Conservation (phyloP, 2,888 invertebrate genomes). For the Apotomis betuletana region DNA sequence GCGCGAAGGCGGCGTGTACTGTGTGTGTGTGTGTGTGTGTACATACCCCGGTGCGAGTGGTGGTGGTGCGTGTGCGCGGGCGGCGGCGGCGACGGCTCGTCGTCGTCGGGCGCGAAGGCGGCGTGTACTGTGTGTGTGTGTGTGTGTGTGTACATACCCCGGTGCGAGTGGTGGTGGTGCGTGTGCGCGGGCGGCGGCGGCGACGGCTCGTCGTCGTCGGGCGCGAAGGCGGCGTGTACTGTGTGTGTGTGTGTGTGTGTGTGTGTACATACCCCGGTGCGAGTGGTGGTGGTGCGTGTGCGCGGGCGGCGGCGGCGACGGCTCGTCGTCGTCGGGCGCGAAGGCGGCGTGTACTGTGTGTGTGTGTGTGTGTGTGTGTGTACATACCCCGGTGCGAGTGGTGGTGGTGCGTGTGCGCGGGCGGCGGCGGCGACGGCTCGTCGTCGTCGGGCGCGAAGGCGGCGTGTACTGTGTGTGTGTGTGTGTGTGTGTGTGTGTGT, state of each 20-base stretch:
- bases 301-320: background rate
- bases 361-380: too few species aligned
- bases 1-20: too few species aligned
- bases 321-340: too few species aligned
- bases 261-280: background rate
- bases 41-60: too few species aligned
- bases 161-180: conserved; percentile 12
- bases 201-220: conserved; percentile 8
- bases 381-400: conserved; percentile 10
- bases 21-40: too few species aligned
- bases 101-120: background rate
- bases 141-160: background rate
- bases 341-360: background rate
- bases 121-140: background rate
- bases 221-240: background rate
- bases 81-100: too few species aligned
- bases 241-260: too few species aligned
- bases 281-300: background rate
- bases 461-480: too few species aligned
- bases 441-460: too few species aligned
- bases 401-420: background rate
- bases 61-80: too few species aligned
- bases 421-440: background rate
- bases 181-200: conserved; percentile 4
- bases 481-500: too few species aligned